Evolutionary conservation across 2,888 invertebrate genomes (phyloP).

Genomic region (Oscheius sp.): DNA sequence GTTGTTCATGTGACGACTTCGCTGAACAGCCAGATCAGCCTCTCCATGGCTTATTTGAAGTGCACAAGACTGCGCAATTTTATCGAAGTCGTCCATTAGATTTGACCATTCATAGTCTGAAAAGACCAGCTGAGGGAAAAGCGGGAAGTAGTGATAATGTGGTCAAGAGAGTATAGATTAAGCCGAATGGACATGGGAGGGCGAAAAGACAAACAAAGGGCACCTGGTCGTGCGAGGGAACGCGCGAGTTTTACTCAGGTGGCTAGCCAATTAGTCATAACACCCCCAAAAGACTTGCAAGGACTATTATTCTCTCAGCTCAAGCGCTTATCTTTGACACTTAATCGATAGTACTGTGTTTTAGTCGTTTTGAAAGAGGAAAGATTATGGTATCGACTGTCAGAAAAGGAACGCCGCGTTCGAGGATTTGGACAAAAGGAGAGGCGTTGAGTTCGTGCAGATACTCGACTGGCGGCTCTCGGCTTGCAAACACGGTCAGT

Average conservation of each 20-base stretch:
- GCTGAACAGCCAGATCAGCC: slow-evolving; percentile 15
- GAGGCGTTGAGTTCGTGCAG: slow-evolving; percentile 3
- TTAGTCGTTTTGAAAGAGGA: background rate
- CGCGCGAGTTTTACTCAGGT: background rate
- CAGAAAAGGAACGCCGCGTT: background rate
- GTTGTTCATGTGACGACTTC: slow-evolving; percentile 12
- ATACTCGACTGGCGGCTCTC: slow-evolving; percentile 17
- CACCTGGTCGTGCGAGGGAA: slow-evolving; percentile 25
- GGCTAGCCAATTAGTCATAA: background rate
- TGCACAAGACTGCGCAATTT: slow-evolving; percentile 17
- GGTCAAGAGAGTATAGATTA: background rate
- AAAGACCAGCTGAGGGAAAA: background rate
- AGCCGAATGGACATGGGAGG: slow-evolving; percentile 11
- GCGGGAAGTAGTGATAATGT: background rate
- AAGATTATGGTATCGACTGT: background rate
- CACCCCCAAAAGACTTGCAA: background rate
- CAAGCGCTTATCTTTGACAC: no score
- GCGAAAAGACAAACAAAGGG: slow-evolving; percentile 19
- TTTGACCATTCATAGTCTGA: background rate
- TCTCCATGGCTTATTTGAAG: slow-evolving; percentile 2
- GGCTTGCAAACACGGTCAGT: slow-evolving; percentile 21
- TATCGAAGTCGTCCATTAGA: slow-evolving; percentile 17
- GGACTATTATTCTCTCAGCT: background rate
- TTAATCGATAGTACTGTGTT: no score
- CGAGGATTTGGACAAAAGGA: background rate